Evolutionary conservation across 2,797 vertebrate genomes (phyloP), one percentile per base, ranked within the genome.

Genomic region (Tiaroga cobitis): DNA sequence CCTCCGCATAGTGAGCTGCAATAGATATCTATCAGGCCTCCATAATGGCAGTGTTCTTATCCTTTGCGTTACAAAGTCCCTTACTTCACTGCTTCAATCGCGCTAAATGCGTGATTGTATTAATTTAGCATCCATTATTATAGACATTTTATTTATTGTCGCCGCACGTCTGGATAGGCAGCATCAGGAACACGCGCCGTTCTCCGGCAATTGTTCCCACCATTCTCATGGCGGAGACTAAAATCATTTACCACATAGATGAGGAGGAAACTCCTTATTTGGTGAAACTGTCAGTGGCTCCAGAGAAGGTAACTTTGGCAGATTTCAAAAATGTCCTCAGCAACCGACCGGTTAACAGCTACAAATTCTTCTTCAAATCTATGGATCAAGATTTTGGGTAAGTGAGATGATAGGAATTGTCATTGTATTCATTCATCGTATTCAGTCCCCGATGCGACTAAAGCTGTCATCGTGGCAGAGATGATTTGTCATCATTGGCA

Each of bases 281-380:
- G 92, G 97, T 99, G 90, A 98, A 99, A 87, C 93, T 99, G 93
- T 95, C 97, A 21, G 96, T 98, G 82, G 92, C 97, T 86, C 97
- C 97, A 0, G 97, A 98, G 85, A 97, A 96, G 95, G 97, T 99
- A 94, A 99, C 97, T 87, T 93, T 99, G 93, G 97, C 96, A 65
- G 97, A 99, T 95, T 99, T 99, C 91, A 99, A 99, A 95, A 96
- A 96, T 97, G 97, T 99, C 93, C 97, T 99, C 93, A 97, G 96
- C 95, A 97, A 97, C 90, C 96, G 97, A 75, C 97, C 97, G 26
- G 96, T 96, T 92, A 96, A 97, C 89, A 96, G 95, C 96, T 99
- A 98, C 95, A 99, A 99, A 96, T 99, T 98, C 94, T 99, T 98
- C 95, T 99, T 99, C 94, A 99, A 99, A 94, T 99, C 97, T 85